phyloP scores from a whole-genome alignment of 2,113 vertebrate species.

The Campylomormyrus tamandua region DNA sequence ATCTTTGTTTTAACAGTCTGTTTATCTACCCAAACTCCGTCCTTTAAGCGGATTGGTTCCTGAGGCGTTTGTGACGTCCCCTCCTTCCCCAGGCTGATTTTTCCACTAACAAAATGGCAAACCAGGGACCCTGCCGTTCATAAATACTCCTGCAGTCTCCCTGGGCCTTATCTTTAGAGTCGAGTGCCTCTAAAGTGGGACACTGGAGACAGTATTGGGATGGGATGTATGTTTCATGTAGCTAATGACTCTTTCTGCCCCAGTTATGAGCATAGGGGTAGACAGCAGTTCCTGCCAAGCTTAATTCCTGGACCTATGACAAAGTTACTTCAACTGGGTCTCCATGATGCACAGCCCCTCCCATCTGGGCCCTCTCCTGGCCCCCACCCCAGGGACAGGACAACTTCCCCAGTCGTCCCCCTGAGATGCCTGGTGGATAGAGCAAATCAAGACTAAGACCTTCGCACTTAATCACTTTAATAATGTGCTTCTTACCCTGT shows the following conservation, averaged over 20 bases:
- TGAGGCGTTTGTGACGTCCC: background rate
- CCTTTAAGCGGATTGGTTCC: background rate
- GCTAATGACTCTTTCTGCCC: background rate
- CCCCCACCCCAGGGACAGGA: background rate
- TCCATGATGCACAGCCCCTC: background rate
- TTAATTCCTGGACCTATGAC: background rate
- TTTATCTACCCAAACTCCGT: background rate
- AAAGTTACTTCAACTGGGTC: background rate
- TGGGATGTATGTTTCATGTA: background rate
- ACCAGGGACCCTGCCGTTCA: background rate
- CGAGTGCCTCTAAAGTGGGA: background rate
- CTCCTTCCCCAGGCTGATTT: background rate
- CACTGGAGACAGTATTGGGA: background rate
- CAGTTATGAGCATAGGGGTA: background rate
- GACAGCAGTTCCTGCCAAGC: background rate
- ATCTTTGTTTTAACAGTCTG: background rate
- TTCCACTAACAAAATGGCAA: background rate
- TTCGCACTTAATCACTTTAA: background rate
- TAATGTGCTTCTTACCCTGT: background rate
- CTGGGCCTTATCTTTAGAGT: background rate
- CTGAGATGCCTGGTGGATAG: background rate
- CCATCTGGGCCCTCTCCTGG: background rate
- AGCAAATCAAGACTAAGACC: background rate
- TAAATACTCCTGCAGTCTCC: background rate
- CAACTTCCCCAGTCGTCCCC: background rate